phyloP scores from a whole-genome alignment of 1,140 invertebrate genomes.

The Charaxes varanes region DNA sequence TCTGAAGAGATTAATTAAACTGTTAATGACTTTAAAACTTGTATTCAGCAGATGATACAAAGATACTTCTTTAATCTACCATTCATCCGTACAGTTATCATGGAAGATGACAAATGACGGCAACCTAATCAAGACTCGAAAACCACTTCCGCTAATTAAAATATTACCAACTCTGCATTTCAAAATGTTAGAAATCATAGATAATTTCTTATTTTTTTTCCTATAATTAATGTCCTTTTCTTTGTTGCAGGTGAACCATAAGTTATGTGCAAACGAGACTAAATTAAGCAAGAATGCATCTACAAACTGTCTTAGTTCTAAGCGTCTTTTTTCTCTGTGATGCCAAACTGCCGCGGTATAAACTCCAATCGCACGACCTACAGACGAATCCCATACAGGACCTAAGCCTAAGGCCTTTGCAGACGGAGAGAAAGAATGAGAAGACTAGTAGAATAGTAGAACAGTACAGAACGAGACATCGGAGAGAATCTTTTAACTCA shows the following conservation, averaged over 20 bases:
- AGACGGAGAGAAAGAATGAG: conserved; percentile 43
- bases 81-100: too few relatives aligned
- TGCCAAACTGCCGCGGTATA: conserved; percentile 52
- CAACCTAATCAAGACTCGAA: too few relatives aligned
- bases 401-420: conserved; percentile 30
- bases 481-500: conserved; percentile 54
- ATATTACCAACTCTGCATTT: too few relatives aligned
- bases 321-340: conserved; percentile 52
- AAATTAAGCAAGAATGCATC: conserved; percentile 43
- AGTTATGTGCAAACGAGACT: conserved; percentile 45
- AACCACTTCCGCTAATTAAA: too few relatives aligned
- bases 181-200: too few relatives aligned
- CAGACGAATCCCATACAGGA: conserved; percentile 37
- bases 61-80: too few relatives aligned
- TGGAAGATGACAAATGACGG: too few relatives aligned
- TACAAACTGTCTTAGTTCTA: conserved; percentile 49
- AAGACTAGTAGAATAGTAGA: conserved; percentile 50
- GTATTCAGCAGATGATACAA: too few relatives aligned
- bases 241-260: conserved; percentile 52
- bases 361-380: conserved; percentile 41
- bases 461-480: conserved; percentile 44
- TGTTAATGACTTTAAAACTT: too few relatives aligned
- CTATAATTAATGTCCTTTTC: too few relatives aligned
- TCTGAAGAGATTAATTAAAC: too few relatives aligned
- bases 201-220: too few relatives aligned